Evolutionary conservation across 2,888 invertebrate species (phyloP).

Genomic region (Chesias legatella): DNA sequence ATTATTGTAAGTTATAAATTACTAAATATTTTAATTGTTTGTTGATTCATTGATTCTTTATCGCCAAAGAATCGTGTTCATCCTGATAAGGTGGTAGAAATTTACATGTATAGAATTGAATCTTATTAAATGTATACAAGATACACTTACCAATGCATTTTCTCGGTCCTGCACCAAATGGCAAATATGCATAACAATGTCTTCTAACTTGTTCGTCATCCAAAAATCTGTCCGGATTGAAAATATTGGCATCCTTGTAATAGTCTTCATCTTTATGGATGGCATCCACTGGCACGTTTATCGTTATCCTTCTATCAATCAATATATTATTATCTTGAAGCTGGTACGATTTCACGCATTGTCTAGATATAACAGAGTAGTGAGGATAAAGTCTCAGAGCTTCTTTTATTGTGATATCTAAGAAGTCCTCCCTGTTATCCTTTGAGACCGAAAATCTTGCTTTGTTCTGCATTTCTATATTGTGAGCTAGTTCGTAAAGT

Average conservation of each 20-base stretch:
- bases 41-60: too few species aligned
- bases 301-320: conserved; percentile 59
- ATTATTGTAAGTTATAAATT: too few species aligned
- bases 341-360: conserved; percentile 61
- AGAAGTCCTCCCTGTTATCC: conserved; percentile 46
- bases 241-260: conserved; percentile 51
- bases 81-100: too few species aligned
- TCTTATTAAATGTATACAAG: background rate
- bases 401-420: conserved; percentile 62
- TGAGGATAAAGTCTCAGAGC: conserved; percentile 65
- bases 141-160: conserved; percentile 64
- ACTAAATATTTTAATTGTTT: too few species aligned
- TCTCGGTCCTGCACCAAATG: conserved; percentile 69
- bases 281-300: conserved; percentile 61
- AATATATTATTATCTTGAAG: conserved; percentile 53
- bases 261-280: conserved; percentile 58
- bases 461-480: conserved; percentile 51
- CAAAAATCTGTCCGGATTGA: conserved; percentile 64
- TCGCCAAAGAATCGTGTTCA: too few species aligned
- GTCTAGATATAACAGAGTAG: conserved; percentile 58
- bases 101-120: too few species aligned
- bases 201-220: conserved; percentile 39
- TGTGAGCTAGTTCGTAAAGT: conserved; percentile 57
- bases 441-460: conserved; percentile 44
- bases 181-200: conserved; percentile 54